Base-by-base conservation (phyloP, 2,888 invertebrate genomes). In the Catocala fraxini region DNA sequence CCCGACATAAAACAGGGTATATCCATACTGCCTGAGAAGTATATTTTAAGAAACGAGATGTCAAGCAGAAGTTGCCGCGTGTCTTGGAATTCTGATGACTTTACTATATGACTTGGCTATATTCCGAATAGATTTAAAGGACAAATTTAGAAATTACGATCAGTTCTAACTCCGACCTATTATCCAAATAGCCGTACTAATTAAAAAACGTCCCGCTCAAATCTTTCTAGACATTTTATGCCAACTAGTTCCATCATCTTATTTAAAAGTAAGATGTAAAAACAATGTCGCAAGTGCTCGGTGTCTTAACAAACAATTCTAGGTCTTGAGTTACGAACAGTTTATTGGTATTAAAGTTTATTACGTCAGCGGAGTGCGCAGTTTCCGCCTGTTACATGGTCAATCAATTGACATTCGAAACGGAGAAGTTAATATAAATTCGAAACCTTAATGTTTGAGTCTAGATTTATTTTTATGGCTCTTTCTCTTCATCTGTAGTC, bases 181-280 rank as follows among this genome's bases (percentile, higher is more conserved):
- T 4, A 35, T 2, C 15, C 15, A 15, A 15, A 15, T 15, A 15
- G 15, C 15, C 15, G 25, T 25, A 25, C 4, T 25, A 25, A 25
- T 15, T 15, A 6, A 39, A 7, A 39, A 39, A 39, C 1, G 6
- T 15, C 15, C 15, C 35, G 9, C 0, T 39, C 9, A 2, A 9
- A 39, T 39, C 6, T 39, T 39, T 6, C 6, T 39, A 39, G 35
- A 39, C 35, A 39, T 39, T 39, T 39, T 63, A 55, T 56, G 41
- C 51, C 54, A 65, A 68, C 47, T 49, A 13, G 41, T 15, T 41
- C 11, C 25, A 12, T 12, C 39, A 45, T 55, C 35, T 46, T 45
- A 72, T 71, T 72, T 66, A 57, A 57, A 63, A 66, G 56, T 70
- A 59, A 60, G 59, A 71, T 62, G 52, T 63, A 47, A 41, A 52